These are phyloP conservation scores for Hiodon tergisus DNA, from an alignment of 2,113 vertebrate species.

Conservation along the genomic window DNA sequence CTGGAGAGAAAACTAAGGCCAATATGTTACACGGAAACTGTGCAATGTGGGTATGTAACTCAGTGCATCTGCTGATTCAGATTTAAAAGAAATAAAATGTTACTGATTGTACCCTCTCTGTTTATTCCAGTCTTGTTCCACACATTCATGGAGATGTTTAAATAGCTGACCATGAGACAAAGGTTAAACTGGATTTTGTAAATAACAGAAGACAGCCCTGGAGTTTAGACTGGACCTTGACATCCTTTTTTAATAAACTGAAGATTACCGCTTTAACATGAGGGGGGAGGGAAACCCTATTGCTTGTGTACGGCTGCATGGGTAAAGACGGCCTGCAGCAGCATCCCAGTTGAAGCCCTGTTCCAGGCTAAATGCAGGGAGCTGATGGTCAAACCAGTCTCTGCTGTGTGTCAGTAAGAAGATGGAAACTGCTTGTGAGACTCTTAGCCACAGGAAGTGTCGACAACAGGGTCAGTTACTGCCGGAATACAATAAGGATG, in stretches of 20 bases:
- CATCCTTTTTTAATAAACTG: background rate
- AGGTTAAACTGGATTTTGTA: constrained; percentile 32
- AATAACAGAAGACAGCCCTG: constrained; percentile 27
- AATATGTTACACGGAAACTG: background rate
- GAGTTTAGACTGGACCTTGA: constrained; percentile 26
- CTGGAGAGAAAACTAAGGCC: background rate
- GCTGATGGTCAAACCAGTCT: background rate
- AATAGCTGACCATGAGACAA: background rate
- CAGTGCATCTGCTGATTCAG: constrained; percentile 26
- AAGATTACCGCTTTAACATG: background rate
- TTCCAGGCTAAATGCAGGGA: too few species aligned
- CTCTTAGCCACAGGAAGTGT: too few species aligned
- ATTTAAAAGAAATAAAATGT: background rate
- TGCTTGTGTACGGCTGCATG: too few species aligned
- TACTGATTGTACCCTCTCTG: too few species aligned
- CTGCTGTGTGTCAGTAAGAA: background rate
- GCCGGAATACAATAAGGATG: too few species aligned
- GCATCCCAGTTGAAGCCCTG: too few species aligned
- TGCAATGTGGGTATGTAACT: constrained; percentile 8
- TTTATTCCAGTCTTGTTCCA: too few species aligned
- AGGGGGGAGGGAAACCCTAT: background rate
- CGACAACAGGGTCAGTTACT: too few species aligned
- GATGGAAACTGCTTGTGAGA: too few species aligned
- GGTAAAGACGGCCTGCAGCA: too few species aligned
- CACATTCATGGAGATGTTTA: background rate